Evolutionary conservation across 1,140 invertebrate genomes (phyloP).

Genomic region (Battus philenor): DNA sequence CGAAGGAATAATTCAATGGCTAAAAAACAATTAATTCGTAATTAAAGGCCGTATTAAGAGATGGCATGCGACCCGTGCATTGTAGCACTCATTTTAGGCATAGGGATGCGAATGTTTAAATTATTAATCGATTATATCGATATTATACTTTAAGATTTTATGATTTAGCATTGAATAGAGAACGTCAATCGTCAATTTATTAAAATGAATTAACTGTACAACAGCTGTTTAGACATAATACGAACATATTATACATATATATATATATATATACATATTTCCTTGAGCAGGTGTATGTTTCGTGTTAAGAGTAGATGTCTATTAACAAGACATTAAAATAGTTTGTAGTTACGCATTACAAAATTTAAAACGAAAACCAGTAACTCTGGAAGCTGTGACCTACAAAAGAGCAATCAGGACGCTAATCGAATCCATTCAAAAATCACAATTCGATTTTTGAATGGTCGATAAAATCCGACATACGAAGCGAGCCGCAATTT

Average conservation of each 20-base stretch:
- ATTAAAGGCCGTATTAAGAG: constrained; percentile 66
- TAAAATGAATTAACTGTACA: no score
- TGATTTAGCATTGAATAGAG: constrained; percentile 5
- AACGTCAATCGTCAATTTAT: background rate
- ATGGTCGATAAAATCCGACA: constrained; percentile 61
- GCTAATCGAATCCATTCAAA: constrained; percentile 49
- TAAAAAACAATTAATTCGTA: constrained; percentile 73
- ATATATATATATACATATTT: no score
- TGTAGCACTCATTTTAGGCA: constrained; percentile 44
- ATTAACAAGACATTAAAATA: no score
- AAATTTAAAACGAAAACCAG: background rate
- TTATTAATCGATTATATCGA: constrained; percentile 15
- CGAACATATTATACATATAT: no score
- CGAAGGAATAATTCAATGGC: constrained; percentile 46
- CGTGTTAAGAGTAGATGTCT: no score
- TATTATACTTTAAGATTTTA: constrained; percentile 7
- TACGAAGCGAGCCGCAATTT: constrained; percentile 46
- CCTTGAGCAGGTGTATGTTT: no score
- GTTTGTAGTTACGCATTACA: no score
- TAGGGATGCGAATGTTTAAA: constrained; percentile 32
- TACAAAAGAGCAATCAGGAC: constrained; percentile 28
- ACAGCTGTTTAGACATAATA: no score
- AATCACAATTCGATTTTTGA: constrained; percentile 50
- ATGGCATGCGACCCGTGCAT: constrained; percentile 49
- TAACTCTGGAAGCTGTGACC: constrained; percentile 1